Conservation (phyloP, 2,113 vertebrate species). For the Sphaerodactylus townsendi region DNA sequence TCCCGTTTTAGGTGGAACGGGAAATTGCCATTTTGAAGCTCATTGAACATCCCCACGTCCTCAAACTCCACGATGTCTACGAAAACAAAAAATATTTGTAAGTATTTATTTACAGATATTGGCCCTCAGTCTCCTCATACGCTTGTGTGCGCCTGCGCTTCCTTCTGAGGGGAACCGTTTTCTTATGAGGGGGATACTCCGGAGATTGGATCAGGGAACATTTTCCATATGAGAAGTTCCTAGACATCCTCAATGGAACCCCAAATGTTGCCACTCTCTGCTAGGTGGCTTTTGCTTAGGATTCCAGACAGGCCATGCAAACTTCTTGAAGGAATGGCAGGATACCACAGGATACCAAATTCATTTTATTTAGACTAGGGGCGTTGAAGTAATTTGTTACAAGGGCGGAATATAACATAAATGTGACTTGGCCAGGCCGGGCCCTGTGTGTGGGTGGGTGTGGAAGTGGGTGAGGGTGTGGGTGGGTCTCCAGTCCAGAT, state of each 20-base stretch:
- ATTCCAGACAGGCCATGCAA: neutral
- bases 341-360: neutral
- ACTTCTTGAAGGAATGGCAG: neutral
- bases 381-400: no score
- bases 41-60: slow-evolving; percentile 92
- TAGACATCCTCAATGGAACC: neutral
- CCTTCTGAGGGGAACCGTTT: neutral
- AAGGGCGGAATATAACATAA: no score
- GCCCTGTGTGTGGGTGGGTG: no score
- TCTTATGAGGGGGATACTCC: neutral
- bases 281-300: neutral
- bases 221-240: neutral
- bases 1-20: slow-evolving; percentile 84
- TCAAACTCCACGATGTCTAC: slow-evolving; percentile 94
- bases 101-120: slow-evolving; percentile 76
- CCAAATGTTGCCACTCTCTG: neutral
- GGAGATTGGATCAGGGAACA: neutral
- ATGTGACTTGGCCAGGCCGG: no score
- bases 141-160: neutral
- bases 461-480: no score
- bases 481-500: no score
- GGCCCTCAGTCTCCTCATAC: neutral
- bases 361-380: no score
- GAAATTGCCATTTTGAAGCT: slow-evolving; percentile 95
- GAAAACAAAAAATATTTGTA: slow-evolving; percentile 98